Base-by-base conservation (phyloP, 2,797 vertebrate species). In the Chelon auratus region DNA sequence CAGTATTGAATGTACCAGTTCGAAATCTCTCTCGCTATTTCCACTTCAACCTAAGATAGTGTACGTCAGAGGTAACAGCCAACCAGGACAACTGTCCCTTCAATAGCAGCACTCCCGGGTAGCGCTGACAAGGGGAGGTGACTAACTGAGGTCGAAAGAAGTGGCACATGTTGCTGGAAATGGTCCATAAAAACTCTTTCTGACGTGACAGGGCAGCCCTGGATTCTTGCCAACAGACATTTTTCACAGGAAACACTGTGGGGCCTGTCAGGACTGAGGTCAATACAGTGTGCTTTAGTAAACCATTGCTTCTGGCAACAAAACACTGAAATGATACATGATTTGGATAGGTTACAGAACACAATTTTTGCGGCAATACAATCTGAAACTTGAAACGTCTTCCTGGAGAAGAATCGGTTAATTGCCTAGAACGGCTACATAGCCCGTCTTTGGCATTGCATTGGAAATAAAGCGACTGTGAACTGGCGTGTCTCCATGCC, bases 401-500 rank as follows among this genome's bases (percentile, higher is more conserved):
- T 24, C 43, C 4, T 24, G 5, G 5, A 18, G 39, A 9, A 37
- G 5, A 50, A 59, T 10, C 37, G 54, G 57, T 47, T 63, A 62
- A 76, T 71, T 61, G 53, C 63, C 62, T 57, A 18, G 18, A 62
- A 58, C 24, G 8, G 58, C 59, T 52, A 67, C 53, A 54, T 75
- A 53, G 54, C 7, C 45, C 55, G 59, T 77, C n/a, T 74, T 68
- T 66, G 48, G 59, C 52, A 57, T 51, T 51, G 65, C 63, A 15
- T 69, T 61, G 50, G 30, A 87, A 81, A 74, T 13, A 5, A 80
- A 80, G 83, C 72, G 52, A 65, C 68, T 47, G 61, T 3, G 40
- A 55, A 75, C 83, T 93, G 89, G 91, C 89, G 20, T 62, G 74
- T 66, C 79, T 92, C 84, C 86, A 82, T 85, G 80, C 76, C 82